These are phyloP conservation scores for Dipodomys spectabilis DNA, from an alignment of 2,113 vertebrate species.

Conservation along the genomic window DNA sequence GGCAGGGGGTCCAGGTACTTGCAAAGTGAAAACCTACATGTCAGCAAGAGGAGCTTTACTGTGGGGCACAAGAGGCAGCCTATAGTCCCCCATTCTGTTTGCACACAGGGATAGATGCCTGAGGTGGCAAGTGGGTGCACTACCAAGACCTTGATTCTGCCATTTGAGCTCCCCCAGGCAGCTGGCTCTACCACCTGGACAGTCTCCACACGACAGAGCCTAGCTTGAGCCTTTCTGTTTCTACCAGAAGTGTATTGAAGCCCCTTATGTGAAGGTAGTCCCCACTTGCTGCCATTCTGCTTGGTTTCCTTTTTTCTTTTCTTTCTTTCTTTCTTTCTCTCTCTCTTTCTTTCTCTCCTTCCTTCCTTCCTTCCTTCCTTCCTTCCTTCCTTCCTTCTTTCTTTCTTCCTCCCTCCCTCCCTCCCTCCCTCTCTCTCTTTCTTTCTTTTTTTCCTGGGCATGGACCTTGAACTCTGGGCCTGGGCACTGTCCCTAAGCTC, in stretches of 20 bases:
- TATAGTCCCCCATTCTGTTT: background rate
- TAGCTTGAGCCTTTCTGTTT: background rate
- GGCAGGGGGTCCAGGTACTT: background rate
- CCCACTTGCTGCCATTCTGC: background rate
- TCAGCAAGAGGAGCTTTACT: background rate
- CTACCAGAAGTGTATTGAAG: background rate
- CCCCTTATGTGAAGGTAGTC: background rate
- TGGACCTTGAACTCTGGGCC: no score
- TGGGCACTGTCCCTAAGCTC: no score
- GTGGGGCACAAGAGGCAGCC: background rate
- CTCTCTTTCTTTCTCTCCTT: no score
- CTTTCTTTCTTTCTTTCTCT: no score
- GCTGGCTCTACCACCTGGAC: background rate
- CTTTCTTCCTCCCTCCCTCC: no score
- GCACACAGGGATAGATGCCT: background rate
- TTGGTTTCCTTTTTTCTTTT: background rate
- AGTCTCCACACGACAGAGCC: background rate
- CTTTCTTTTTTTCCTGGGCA: no score
- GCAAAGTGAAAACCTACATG: background rate
- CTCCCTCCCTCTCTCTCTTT: no score
- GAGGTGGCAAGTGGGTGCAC: background rate
- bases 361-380: no score
- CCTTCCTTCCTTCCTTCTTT: no score
- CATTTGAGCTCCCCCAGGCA: background rate
- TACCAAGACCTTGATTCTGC: background rate